A percentile compares a stretch with the other conserved stretches of the same genome.
Evolutionary conservation across 2,113 vertebrate species (phyloP).

Genomic region (Ornithorhynchus anatinus): DNA sequence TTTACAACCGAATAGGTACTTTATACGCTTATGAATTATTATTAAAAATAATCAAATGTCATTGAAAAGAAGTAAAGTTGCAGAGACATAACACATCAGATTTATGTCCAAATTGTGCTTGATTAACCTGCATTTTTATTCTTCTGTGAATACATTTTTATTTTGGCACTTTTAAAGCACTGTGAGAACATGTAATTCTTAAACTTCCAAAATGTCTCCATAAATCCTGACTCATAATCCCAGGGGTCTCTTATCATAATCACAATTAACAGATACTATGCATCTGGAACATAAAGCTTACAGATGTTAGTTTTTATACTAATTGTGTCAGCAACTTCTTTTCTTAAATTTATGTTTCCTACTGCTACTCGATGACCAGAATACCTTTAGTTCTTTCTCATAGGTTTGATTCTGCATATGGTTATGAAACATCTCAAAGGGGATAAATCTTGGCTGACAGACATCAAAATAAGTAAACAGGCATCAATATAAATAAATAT

Average conservation of each 20-base stretch:
- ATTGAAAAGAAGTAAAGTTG: background rate
- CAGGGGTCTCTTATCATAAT: conserved; percentile 18
- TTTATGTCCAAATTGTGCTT: conserved; percentile 2
- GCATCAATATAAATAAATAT: too few relatives aligned
- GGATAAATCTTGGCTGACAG: background rate
- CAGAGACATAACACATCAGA: background rate
- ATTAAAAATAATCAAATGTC: background rate
- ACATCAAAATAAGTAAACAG: too few relatives aligned
- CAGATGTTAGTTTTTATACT: conserved; percentile 45
- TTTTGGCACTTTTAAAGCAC: background rate
- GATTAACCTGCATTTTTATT: background rate
- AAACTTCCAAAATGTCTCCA: background rate
- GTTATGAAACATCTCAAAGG: background rate
- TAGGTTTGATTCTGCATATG: conserved; percentile 10
- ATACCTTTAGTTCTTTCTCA: conserved; percentile 10
- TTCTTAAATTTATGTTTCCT: conserved; percentile 40
- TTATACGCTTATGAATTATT: background rate
- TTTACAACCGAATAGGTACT: background rate
- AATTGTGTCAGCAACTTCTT: conserved; percentile 49
- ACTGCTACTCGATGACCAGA: conserved; percentile 34
- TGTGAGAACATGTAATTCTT: conserved; percentile 11
- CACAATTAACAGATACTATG: conserved; percentile 43
- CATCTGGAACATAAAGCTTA: conserved; percentile 34
- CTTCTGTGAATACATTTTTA: background rate
- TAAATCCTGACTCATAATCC: conserved; percentile 23